Evolutionary conservation across 2,113 vertebrate species (phyloP).

Genomic region (Cyanoderma ruficeps): DNA sequence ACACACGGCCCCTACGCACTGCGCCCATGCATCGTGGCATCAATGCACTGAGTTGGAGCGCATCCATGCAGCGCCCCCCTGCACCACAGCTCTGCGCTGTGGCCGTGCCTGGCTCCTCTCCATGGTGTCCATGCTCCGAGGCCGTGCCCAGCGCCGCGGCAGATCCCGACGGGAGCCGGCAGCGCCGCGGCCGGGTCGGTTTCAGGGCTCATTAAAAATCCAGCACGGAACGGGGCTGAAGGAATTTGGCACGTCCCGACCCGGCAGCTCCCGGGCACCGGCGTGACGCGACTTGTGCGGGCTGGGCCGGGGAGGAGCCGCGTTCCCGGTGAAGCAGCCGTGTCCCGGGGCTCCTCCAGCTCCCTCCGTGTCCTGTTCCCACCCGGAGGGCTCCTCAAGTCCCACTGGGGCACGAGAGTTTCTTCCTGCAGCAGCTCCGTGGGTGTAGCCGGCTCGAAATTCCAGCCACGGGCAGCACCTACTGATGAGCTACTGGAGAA

Average conservation of each 20-base stretch:
- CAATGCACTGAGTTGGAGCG: accelerated
- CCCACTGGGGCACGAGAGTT: accelerated
- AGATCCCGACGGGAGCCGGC: background rate
- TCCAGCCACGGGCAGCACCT: background rate
- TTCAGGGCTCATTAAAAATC: background rate
- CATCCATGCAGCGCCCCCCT: accelerated
- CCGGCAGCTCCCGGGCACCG: background rate
- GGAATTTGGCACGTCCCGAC: background rate
- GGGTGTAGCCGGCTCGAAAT: accelerated
- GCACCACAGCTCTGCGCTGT: accelerated
- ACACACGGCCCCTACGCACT: accelerated
- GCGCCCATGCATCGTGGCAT: accelerated
- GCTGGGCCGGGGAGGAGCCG: accelerated
- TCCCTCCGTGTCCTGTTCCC: background rate
- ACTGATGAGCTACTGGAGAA: background rate
- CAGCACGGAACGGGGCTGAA: background rate
- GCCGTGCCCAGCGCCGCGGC: background rate
- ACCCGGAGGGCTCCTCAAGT: background rate
- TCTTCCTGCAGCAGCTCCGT: accelerated
- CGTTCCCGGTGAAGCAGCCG: accelerated
- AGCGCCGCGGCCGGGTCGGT: accelerated
- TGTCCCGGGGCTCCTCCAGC: background rate
- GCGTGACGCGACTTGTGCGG: accelerated
- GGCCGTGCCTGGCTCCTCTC: background rate
- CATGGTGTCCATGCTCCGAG: accelerated